phyloP scores from a whole-genome alignment of 2,797 vertebrate genomes.

The Chaunax sp. region DNA sequence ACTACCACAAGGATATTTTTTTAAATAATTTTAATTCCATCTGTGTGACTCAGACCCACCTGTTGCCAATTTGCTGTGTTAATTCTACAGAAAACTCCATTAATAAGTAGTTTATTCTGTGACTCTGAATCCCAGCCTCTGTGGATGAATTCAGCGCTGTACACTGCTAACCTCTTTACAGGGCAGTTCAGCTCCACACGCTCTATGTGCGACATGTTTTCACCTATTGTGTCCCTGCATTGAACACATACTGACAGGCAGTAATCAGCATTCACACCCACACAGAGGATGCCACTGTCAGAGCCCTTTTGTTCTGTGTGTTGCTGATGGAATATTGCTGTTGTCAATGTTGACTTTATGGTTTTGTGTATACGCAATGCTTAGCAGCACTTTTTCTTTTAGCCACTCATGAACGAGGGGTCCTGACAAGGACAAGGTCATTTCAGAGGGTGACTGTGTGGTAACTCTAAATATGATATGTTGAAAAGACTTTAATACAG shows the following conservation, averaged over 20 bases:
- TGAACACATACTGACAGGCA: conserved; percentile 51
- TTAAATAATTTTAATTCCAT: neutral
- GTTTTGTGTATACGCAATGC: conserved; percentile 55
- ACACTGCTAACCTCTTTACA: neutral
- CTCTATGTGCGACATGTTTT: conserved; percentile 49
- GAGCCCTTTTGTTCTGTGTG: conserved; percentile 57
- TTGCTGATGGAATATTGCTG: conserved; percentile 43
- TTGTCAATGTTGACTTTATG: conserved; percentile 67
- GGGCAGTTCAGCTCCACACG: conserved; percentile 20
- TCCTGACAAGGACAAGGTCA: conserved; percentile 37
- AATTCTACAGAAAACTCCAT: neutral
- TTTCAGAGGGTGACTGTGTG: conserved; percentile 9
- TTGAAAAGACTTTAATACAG: neutral
- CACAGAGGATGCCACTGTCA: conserved; percentile 29
- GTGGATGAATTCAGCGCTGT: conserved; percentile 35
- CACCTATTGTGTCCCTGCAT: conserved; percentile 7
- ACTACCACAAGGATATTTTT: no score
- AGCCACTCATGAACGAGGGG: conserved; percentile 18
- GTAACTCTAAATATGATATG: no score
- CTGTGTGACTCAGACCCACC: neutral
- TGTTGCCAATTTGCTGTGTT: neutral
- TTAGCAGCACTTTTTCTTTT: conserved; percentile 42
- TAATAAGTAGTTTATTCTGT: no score
- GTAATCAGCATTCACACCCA: conserved; percentile 55
- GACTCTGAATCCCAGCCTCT: conserved; percentile 3